Base-by-base conservation (phyloP, 2,888 invertebrate species). In the Sceliomorpha sp. region DNA sequence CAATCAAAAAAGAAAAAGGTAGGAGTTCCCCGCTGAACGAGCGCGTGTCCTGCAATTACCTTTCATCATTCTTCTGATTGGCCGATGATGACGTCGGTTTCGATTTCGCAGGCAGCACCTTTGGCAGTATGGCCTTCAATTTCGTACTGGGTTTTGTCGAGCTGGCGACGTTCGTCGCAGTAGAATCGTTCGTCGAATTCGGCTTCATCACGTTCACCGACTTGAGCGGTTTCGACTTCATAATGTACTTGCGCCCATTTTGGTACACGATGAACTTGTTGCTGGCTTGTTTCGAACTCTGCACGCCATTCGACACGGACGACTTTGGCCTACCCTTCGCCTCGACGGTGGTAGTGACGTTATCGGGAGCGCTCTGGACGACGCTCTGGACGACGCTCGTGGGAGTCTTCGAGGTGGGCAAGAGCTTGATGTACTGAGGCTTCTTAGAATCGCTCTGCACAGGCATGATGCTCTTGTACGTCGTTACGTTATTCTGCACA, bases 161-260 rank as follows among this genome's bases (percentile, higher is more conserved):
- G 34, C 10, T 34, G 7, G 2, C 12, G 12, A 6, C 13, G 2
- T 13, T 13, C 34, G 10, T 10, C 6, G 20, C 20, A 20, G 3
- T 10, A 7, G 34, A 31, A 31, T 31, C 15, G 15, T n/a, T 15
- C 39, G 39, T 20, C 9, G 39, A 20, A 9, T 39, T 39, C 20
- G 17, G 20, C 20, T 20, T 2, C 5, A 5, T 20, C 20, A 20
- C 29, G 9, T 29, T 29, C 29, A 29, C 29, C 8, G 29, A 1
- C 2, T 29, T 29, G 5, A 8, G 2, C 9, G 20, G 1, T 26
- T 36, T 34, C 13, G 32, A 13, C 10, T 48, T 39, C 13, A 81
- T 71, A 9, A 81, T 68, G 31, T 73, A 81, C 9, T 76, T 82
- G n/a, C 59, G 72, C 1, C 82, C 82, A 8, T 81, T 76, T 37